Percentiles rank a stretch among this genome's conserved stretches.
These are phyloP conservation scores for Wasmannia auropunctata DNA, from an alignment of 1,140 invertebrate species.

Conservation along the genomic window DNA sequence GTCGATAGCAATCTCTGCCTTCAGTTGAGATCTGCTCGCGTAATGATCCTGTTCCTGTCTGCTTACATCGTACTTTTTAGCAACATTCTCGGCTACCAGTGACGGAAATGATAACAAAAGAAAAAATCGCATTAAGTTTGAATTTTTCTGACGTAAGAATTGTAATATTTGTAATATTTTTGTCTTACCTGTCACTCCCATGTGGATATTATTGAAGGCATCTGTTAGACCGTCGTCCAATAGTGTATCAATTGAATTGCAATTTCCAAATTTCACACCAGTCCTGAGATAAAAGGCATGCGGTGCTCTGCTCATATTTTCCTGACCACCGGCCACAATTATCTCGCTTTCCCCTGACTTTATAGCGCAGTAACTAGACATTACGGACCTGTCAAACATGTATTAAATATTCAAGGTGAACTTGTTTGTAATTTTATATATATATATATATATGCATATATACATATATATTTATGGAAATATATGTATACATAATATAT, in stretches of 20 bases:
- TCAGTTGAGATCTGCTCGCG: conserved; percentile 90
- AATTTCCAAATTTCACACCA: conserved; percentile 90
- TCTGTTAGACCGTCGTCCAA: conserved; percentile 92
- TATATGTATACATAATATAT: too few relatives aligned
- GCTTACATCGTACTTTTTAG: conserved; percentile 89
- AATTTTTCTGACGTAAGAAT: conserved; percentile 21
- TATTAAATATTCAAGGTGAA: neutral
- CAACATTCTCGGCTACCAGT: conserved; percentile 91
- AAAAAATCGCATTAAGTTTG: conserved; percentile 4
- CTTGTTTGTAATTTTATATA: neutral
- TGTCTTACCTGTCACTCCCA: conserved; percentile 93
- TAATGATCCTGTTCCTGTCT: conserved; percentile 92
- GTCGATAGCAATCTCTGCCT: conserved; percentile 88
- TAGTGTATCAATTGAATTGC: conserved; percentile 89
- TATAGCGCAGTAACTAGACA: conserved; percentile 90
- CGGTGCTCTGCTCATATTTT: conserved; percentile 93
- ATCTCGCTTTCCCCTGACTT: conserved; percentile 89
- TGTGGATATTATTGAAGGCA: conserved; percentile 92
- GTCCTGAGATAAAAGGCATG: conserved; percentile 89
- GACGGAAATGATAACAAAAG: conserved; percentile 15
- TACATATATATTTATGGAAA: neutral
- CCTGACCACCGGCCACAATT: conserved; percentile 93
- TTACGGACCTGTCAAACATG: conserved; percentile 87
- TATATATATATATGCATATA: neutral
- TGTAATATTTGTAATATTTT: neutral